phyloP scores from a whole-genome alignment of 2,888 invertebrate species.

The Xestia sexstrigata region DNA sequence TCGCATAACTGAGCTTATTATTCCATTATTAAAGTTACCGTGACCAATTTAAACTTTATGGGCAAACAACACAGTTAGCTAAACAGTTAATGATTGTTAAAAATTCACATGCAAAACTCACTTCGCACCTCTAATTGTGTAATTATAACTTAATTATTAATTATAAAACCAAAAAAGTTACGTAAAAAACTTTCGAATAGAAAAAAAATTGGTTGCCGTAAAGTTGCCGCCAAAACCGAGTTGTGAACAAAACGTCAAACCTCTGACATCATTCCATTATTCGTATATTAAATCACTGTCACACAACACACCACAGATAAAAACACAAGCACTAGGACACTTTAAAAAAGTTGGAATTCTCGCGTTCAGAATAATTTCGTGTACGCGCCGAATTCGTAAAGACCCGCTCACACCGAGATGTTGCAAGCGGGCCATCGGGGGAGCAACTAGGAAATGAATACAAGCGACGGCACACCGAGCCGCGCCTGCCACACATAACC shows the following conservation, averaged over 20 bases:
- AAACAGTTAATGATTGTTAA: constrained; percentile 69
- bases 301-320: constrained; percentile 65
- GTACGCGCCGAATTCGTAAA: constrained; percentile 85
- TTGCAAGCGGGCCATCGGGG: constrained; percentile 88
- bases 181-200: constrained; percentile 56
- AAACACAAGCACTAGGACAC: constrained; percentile 65
- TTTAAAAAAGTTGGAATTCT: constrained; percentile 54
- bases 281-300: constrained; percentile 64
- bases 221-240: constrained; percentile 70
- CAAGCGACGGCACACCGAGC: constrained; percentile 80
- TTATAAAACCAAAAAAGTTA: constrained; percentile 52
- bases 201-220: constrained; percentile 41
- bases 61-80: constrained; percentile 67
- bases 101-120: constrained; percentile 71
- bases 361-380: constrained; percentile 73
- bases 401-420: constrained; percentile 88
- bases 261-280: constrained; percentile 75
- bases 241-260: constrained; percentile 74
- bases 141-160: constrained; percentile 69
- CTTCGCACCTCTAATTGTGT: constrained; percentile 69
- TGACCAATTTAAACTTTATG: constrained; percentile 63
- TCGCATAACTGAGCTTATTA: constrained; percentile 60
- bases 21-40: constrained; percentile 63
- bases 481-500: constrained; percentile 73
- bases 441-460: constrained; percentile 89